These are phyloP conservation scores for Leucophenga montana DNA, from an alignment of 2,888 invertebrate genomes.

Conservation along the genomic window DNA sequence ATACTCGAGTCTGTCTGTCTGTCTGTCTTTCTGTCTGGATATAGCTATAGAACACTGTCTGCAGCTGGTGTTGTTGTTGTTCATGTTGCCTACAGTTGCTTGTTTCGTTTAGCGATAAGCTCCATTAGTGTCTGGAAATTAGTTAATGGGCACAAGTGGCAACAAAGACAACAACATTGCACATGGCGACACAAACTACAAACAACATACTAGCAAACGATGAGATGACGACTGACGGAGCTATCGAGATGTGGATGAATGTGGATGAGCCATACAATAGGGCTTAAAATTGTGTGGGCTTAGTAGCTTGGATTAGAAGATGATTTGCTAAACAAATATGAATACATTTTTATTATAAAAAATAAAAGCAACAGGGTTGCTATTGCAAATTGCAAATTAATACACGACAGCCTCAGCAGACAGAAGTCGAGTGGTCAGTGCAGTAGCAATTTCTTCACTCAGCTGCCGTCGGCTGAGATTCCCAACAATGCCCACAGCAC, in stretches of 20 bases:
- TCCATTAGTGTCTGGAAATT: slow-evolving; percentile 72
- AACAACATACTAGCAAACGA: background rate
- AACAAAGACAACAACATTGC: slow-evolving; percentile 38
- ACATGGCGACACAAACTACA: slow-evolving; percentile 18
- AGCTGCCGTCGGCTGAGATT: background rate
- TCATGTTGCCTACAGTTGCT: slow-evolving; percentile 66
- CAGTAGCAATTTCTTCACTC: slow-evolving; percentile 16
- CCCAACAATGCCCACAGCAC: background rate
- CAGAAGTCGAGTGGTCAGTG: slow-evolving; percentile 3
- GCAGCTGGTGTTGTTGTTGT: slow-evolving; percentile 4
- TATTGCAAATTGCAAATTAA: slow-evolving; percentile 21
- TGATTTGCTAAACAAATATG: background rate
- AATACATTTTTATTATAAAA: background rate
- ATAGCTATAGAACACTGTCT: slow-evolving; percentile 32
- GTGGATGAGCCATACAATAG: background rate
- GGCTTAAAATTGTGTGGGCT: background rate
- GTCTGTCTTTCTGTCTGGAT: slow-evolving; percentile 31
- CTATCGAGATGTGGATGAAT: background rate
- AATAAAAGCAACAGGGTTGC: background rate
- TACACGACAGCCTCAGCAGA: background rate
- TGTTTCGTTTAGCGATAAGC: slow-evolving; percentile 71
- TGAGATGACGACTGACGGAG: background rate
- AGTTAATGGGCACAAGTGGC: slow-evolving; percentile 66
- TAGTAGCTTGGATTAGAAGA: slow-evolving; percentile 4
- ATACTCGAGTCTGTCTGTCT: slow-evolving; percentile 1